Conservation (phyloP, 2,113 vertebrate genomes). For the Corapipo altera region DNA sequence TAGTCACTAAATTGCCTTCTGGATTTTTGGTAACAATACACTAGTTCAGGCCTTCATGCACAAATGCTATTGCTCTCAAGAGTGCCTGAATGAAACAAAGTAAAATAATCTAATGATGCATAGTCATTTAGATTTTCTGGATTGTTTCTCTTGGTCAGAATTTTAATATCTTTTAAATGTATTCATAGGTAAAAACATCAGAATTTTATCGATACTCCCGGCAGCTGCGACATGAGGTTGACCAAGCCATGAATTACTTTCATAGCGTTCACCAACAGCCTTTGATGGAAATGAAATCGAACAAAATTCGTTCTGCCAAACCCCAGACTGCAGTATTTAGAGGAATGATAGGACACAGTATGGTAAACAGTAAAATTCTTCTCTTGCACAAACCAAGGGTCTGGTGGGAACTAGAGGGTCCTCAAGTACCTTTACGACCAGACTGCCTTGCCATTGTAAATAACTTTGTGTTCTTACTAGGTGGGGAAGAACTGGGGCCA, state of each 20-base stretch:
- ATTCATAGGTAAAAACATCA: conserved; percentile 94
- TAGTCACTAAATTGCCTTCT: conserved; percentile 9
- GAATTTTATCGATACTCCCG: conserved; percentile 98
- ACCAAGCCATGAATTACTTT: conserved; percentile 95
- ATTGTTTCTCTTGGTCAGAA: conserved; percentile 59
- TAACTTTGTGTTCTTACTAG: conserved; percentile 96
- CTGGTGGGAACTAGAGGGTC: conserved; percentile 98
- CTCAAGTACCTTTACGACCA: conserved; percentile 93
- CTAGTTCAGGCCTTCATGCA: neutral
- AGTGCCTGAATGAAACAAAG: neutral
- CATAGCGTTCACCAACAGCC: conserved; percentile 95
- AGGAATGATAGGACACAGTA: conserved; percentile 99
- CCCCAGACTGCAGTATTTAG: conserved; percentile 97
- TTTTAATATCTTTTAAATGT: conserved; percentile 73
- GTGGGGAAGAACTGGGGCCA: conserved; percentile 95
- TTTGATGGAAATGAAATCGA: conserved; percentile 91
- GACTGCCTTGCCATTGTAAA: conserved; percentile 97
- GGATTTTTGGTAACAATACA: neutral
- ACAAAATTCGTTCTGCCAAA: conserved; percentile 94
- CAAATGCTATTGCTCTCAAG: neutral
- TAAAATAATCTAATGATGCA: neutral
- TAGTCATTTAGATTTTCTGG: conserved; percentile 48
- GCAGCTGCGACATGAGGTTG: conserved; percentile 93
- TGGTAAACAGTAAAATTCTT: conserved; percentile 99
- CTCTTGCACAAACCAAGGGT: conserved; percentile 95